Base-by-base conservation (phyloP, 2,888 invertebrate species). In the Nudaria mundana region DNA sequence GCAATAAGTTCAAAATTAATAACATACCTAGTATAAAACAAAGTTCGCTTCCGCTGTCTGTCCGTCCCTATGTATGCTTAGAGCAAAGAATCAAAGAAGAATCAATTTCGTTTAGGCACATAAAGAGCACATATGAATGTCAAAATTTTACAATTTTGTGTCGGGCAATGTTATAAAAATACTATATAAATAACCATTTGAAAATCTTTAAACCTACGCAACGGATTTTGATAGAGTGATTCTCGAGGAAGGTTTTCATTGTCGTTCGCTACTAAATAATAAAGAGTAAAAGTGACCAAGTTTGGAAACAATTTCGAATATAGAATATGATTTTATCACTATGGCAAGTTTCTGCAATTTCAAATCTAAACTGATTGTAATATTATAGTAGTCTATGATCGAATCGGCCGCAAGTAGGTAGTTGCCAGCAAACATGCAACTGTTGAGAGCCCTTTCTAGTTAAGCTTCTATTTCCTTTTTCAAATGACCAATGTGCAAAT, bases 391-490 rank as follows among this genome's bases (percentile, higher is more conserved):
- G 26, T 37, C 24, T 26, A 11, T 40, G 20, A 6, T 13, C 23
- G 15, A 50, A 45, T 40, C 35, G 37, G 31, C 47, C 38, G 37
- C 49, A 52, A 53, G 43, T 53, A 56, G 45, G 43, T 48, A 36
- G 40, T 26, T 14, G 24, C 30, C 35, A 31, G 40, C 53, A 56
- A 50, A 56, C 38, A 56, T 44, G 44, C 48, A 46, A 53, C 23
- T 42, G 39, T 13, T 22, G 42, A 56, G 29, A 38, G 37, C 26
- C 51, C 47, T 54, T 54, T 56, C 43, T 28, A 30, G 57, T 56
- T 54, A 56, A 30, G 43, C 34, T 48, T 54, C 57, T 54, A 56
- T 56, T 56, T 56, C 56, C 56, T 51, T 51, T 56, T 48, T 44
- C 38, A 41, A 56, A 56, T 56, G 57, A 51, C 44, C 48, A 41